These are phyloP conservation scores for Recurvirostra avosetta DNA, from an alignment of 2,113 vertebrate genomes.

Conservation along the genomic window DNA sequence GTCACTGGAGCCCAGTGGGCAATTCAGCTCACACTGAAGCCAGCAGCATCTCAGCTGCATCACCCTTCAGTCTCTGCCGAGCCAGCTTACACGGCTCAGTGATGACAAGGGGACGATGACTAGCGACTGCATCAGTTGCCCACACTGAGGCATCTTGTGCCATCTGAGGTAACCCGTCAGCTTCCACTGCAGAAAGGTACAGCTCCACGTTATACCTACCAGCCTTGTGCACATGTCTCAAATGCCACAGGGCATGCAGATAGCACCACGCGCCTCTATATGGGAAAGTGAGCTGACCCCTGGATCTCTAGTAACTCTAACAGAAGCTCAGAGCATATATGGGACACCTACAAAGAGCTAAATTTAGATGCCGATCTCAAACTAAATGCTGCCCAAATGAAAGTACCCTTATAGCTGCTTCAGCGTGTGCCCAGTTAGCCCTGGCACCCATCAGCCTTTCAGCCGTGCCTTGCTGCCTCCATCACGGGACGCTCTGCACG, in stretches of 20 bases:
- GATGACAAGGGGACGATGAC: not conserved
- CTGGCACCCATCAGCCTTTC: not conserved
- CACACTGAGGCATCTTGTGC: not conserved
- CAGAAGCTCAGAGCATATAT: not conserved
- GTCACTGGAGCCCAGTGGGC: not conserved
- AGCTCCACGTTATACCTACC: not conserved
- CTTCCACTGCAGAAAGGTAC: not conserved
- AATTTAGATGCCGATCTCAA: not conserved
- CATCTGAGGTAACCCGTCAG: not conserved
- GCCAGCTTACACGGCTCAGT: not conserved
- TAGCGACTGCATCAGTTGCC: not conserved
- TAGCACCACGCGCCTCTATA: not conserved
- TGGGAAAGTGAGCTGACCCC: rapidly evolving
- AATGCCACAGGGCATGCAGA: not conserved
- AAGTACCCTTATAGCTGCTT: not conserved
- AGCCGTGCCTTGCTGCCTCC: rapidly evolving
- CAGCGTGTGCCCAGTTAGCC: not conserved
- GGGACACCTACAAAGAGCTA: not conserved
- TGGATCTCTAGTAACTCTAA: not conserved
- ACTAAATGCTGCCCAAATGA: not conserved
- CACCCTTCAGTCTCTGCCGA: not conserved
- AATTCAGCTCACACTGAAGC: not conserved
- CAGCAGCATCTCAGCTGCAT: not conserved
- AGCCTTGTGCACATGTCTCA: not conserved
- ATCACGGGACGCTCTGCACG: not conserved